Base-by-base conservation (phyloP, 2,888 invertebrate species). In the Plusia festucae region DNA sequence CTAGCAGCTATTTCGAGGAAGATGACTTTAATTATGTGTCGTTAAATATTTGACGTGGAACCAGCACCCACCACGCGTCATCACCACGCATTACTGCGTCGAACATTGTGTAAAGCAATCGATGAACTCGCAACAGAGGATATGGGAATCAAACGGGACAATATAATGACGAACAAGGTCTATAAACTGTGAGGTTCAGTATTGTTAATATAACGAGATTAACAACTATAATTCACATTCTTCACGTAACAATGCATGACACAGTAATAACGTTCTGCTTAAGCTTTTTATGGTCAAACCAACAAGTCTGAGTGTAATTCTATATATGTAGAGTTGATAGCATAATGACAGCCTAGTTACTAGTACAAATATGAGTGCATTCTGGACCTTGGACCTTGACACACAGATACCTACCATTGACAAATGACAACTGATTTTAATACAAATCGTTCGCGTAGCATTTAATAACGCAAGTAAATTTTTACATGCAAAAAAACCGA, bases 341-440 rank as follows among this genome's bases (percentile, higher is more conserved):
- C 76, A 65, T 65, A 68, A 57, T 56, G 53, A 32, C 62, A 24
- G 8, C 9, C 30, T 9, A 30, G n/a, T n/a, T n/a, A n/a, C n/a
- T n/a, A n/a, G 46, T 65, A 49, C 60, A 53, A 59, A 68, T 53
- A 62, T 40, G 15, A 54, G 58, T 51, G 20, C 32, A 15, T 32
- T 51, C 52, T 74, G 72, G n/a, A 74, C 57, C 54, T 58, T 53
- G 73, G 57, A 76, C 68, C 68, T 68, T 72, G 73, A 60, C 61
- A 60, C 60, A 27, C 22, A 56, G 66, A 75, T 62, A 61, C 46
- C 46, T 49, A 49, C 9, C n/a, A 1, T 15, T n/a, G 6, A 40
- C 40, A 40, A 40, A 40, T 40, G 40, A 40, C 40, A 40, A 40
- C 40, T 7, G 15, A 40, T n/a, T 1, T 40, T 5, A 40, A 40